These are phyloP conservation scores for Rhincodon typus DNA, from an alignment of 2,797 vertebrate genomes.

Conservation along the genomic window DNA sequence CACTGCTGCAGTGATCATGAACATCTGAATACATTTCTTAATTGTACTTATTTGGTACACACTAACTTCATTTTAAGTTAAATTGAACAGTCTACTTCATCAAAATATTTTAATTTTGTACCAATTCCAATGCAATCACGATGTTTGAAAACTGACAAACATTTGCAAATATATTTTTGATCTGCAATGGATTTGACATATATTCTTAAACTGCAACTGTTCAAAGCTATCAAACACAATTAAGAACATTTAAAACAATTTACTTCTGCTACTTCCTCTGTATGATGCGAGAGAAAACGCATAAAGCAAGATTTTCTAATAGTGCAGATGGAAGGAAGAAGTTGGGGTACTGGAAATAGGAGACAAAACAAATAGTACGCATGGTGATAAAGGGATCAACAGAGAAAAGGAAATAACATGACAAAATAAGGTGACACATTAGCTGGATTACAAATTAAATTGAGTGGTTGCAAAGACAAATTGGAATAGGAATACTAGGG, in stretches of 20 bases:
- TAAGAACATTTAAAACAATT: background rate
- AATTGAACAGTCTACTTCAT: background rate
- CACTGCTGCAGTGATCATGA: background rate
- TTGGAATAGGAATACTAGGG: background rate
- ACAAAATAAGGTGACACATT: background rate
- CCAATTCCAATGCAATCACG: background rate
- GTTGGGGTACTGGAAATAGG: background rate
- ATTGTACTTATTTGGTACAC: background rate
- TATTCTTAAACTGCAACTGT: background rate
- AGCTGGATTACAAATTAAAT: background rate
- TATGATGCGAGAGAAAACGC: background rate
- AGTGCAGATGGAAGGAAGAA: background rate
- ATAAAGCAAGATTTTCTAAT: background rate
- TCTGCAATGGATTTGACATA: background rate
- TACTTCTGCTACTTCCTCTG: background rate
- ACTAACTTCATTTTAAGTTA: background rate
- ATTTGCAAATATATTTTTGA: background rate
- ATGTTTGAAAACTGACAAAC: background rate
- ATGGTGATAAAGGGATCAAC: background rate
- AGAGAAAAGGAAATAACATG: background rate
- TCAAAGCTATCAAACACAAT: background rate
- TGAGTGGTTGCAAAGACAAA: background rate
- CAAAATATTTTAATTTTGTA: background rate
- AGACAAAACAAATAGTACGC: background rate
- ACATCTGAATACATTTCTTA: background rate